Evolutionary conservation across 2,797 vertebrate species (phyloP), one percentile per base, ranked within the genome.

Genomic region (Cichlasoma orientale): DNA sequence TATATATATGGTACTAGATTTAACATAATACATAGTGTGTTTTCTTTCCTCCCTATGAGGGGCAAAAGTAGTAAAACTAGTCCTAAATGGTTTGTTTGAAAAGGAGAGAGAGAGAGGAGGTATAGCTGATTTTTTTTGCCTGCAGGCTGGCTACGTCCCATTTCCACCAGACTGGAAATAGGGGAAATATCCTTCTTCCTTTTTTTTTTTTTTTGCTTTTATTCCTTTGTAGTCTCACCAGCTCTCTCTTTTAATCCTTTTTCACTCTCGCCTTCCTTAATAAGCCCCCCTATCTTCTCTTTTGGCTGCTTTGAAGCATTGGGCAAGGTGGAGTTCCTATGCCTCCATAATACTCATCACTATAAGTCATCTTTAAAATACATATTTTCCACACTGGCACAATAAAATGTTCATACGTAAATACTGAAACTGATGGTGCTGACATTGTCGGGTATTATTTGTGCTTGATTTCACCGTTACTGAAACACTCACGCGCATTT

Each of bases 91-190:
- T 71, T 69, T 52, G 3, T 50, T 74, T 33, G 23, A 59, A 21
- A 54, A 54, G 21, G 5, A 82, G 2, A 72, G 23, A 52, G 33
- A 55, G 25, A n/a, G 5, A 31, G 38, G 25, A 81, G 75, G n/a
- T 84, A 27, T 36, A 77, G 78, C 33, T 76, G 36, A 55, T 87
- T 82, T 79, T 72, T 61, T 18, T 77, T 41, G 79, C 80, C 89
- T 74, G 79, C 70, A 87, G 88, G 82, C 84, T 75, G 74, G 72
- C 86, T 80, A 80, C 7, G 36, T 73, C 82, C 87, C 76, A 87
- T 68, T 90, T 90, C 73, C 72, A 87, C 59, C 21, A 80, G 81
- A 89, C 86, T 83, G 84, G 74, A 91, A 90, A 86, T 75, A 23
- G 25, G 54, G n/a, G 50, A 86, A 86, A 86, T 80, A 56, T 75